Evolutionary conservation across 1,140 invertebrate genomes (phyloP).

Genomic region (Hyles euphorbiae): DNA sequence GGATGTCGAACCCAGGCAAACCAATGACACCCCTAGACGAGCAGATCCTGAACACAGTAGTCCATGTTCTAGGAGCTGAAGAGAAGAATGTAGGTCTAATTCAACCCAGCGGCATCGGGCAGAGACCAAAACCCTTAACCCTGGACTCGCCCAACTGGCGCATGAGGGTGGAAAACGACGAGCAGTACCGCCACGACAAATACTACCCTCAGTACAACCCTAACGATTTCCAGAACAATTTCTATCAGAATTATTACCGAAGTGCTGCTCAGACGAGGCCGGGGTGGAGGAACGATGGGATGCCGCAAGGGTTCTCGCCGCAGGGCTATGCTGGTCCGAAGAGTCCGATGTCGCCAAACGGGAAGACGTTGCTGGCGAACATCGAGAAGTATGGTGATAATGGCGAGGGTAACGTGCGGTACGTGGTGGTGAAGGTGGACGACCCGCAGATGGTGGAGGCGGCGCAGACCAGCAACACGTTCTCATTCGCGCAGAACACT

Average conservation of each 20-base stretch:
- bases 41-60: conserved; percentile 81
- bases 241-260: conserved; percentile 45
- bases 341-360: conserved; percentile 54
- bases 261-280: conserved; percentile 34
- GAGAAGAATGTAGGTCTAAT: conserved; percentile 83
- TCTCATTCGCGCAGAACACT: conserved; percentile 62
- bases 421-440: conserved; percentile 61
- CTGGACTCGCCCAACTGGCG: conserved; percentile 66
- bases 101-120: conserved; percentile 86
- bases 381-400: conserved; percentile 59
- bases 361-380: conserved; percentile 55
- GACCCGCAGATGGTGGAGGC: conserved; percentile 56
- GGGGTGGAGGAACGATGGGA: conserved; percentile 34
- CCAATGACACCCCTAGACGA: conserved; percentile 82
- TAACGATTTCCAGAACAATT: conserved; percentile 35
- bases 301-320: conserved; percentile 41
- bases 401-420: conserved; percentile 44
- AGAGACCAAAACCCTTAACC: conserved; percentile 82
- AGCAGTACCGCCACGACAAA: conserved; percentile 42
- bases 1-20: conserved; percentile 84
- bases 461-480: conserved; percentile 48
- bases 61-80: conserved; percentile 82
- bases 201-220: conserved; percentile 41
- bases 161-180: conserved; percentile 38
- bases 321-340: conserved; percentile 41